A percentile compares a stretch with the other conserved stretches of the same genome.
These are phyloP conservation scores for Lepidocolaptes lacrymiger DNA, from an alignment of 2,797 vertebrate species.

Conservation along the genomic window DNA sequence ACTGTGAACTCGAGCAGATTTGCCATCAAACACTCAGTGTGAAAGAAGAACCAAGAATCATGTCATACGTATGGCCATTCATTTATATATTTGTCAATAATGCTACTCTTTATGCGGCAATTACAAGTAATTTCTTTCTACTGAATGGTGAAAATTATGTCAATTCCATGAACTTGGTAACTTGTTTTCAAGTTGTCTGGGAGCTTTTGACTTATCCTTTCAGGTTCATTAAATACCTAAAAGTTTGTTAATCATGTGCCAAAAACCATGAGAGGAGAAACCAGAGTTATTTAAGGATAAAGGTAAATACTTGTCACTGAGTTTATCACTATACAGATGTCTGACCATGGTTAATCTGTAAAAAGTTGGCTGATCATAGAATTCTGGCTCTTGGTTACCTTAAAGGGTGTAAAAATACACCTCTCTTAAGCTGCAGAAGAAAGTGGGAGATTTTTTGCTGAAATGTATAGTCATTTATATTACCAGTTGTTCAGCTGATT, in stretches of 20 bases:
- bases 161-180: neutral
- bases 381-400: neutral
- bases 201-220: neutral
- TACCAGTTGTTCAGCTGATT: neutral
- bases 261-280: neutral
- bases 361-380: neutral
- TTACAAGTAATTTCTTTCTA: neutral
- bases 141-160: neutral
- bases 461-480: neutral
- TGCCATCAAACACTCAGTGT: neutral
- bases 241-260: neutral
- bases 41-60: neutral
- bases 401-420: neutral
- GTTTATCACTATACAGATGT: neutral
- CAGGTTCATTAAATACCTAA: neutral
- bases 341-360: neutral
- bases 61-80: rapidly evolving
- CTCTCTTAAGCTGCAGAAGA: neutral
- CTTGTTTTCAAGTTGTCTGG: neutral
- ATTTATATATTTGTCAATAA: neutral
- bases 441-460: neutral
- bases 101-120: neutral
- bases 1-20: neutral
- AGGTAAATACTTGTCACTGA: neutral
- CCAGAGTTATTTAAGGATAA: neutral